These are phyloP conservation scores for Ethmia dodecea DNA, from an alignment of 2,888 invertebrate genomes.

Conservation along the genomic window DNA sequence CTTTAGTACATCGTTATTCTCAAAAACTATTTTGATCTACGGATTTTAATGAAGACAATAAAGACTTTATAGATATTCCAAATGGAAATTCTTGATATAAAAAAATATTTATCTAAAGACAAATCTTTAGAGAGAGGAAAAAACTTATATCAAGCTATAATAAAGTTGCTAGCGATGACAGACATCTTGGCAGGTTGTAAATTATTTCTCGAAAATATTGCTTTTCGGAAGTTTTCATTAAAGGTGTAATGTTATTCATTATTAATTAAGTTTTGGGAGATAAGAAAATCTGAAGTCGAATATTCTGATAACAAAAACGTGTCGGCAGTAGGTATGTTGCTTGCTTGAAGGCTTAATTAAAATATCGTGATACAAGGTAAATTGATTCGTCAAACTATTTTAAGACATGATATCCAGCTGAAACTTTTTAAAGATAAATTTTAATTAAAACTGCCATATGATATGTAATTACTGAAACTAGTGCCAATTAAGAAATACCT, in stretches of 20 bases:
- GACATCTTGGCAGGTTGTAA: conserved; percentile 33
- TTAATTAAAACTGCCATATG: too few species aligned
- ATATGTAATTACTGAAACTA: too few species aligned
- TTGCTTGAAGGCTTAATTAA: conserved; percentile 2
- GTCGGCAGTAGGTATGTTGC: too few species aligned
- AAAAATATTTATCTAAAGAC: conserved; percentile 2
- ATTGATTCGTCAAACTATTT: conserved; percentile 4
- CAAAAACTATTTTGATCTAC: too few species aligned
- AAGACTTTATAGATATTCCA: neutral
- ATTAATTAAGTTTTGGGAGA: conserved; percentile 35
- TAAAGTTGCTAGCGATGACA: conserved; percentile 32
- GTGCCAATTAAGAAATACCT: too few species aligned
- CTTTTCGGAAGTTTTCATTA: conserved; percentile 31
- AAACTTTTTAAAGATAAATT: too few species aligned
- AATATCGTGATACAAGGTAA: neutral
- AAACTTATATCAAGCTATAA: conserved; percentile 30
- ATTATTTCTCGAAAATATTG: conserved; percentile 30
- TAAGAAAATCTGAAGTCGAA: conserved; percentile 21
- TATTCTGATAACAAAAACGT: too few species aligned
- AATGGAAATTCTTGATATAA: conserved; percentile 2
- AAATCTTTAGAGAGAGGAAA: conserved; percentile 4
- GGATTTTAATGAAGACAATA: neutral
- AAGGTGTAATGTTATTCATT: conserved; percentile 38
- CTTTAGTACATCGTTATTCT: too few species aligned
- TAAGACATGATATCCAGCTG: neutral